These are phyloP conservation scores for Conus canariensis DNA, from an alignment of 2,888 invertebrate species.

Conservation along the genomic window DNA sequence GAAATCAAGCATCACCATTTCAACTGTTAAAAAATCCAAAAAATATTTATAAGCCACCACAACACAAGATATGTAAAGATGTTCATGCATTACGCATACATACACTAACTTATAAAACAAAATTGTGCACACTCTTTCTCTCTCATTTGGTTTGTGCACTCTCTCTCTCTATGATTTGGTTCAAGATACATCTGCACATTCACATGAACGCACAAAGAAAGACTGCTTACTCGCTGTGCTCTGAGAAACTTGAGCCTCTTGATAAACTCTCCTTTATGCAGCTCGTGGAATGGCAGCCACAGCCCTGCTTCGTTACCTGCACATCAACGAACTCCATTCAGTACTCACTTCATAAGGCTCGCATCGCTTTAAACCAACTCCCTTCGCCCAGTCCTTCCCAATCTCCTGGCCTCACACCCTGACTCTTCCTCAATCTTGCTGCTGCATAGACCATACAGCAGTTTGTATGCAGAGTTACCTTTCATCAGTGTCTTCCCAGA, in stretches of 20 bases:
- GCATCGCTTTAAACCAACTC: no score
- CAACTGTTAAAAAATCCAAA: no score
- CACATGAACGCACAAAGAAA: neutral
- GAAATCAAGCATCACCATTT: no score
- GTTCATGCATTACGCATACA: neutral
- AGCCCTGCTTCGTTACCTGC: constrained; percentile 69
- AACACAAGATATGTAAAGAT: no score
- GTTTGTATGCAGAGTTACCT: no score
- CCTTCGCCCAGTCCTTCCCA: no score
- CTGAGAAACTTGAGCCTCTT: constrained; percentile 69
- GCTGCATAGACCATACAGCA: no score
- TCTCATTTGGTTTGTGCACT: neutral
- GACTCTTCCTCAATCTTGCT: no score
- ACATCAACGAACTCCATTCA: neutral
- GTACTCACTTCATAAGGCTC: no score
- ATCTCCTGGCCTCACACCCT: no score
- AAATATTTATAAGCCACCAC: no score
- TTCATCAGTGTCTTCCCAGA: no score
- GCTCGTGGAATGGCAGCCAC: constrained; percentile 74
- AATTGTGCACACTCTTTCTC: neutral
- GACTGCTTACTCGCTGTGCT: constrained; percentile 63
- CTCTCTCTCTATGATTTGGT: neutral
- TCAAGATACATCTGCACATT: neutral
- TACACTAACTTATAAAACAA: neutral
- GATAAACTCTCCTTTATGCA: constrained; percentile 74